A percentile compares a stretch with the other conserved stretches of the same genome.
phyloP scores from a whole-genome alignment of 2,113 vertebrate species.

The Ifrita kowaldi region DNA sequence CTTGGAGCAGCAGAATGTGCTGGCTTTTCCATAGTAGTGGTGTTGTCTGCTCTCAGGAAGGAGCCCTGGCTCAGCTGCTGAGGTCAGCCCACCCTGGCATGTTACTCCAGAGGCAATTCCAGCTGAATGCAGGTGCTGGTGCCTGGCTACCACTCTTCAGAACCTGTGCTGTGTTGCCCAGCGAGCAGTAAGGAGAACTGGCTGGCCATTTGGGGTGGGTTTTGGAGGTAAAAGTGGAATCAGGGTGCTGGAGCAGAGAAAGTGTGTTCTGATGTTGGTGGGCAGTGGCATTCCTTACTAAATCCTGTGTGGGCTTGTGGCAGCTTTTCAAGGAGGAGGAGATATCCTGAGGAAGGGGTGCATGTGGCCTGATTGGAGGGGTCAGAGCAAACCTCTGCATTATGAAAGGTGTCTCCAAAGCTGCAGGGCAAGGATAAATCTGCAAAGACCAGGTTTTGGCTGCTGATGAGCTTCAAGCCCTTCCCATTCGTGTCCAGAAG shows the following conservation, averaged over 20 bases:
- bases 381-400: neutral
- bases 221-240: neutral
- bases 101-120: neutral
- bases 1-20: neutral
- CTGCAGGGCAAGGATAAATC: neutral
- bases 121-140: neutral
- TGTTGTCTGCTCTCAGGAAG: neutral
- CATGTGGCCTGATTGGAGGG: accelerated
- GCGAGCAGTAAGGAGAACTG: neutral
- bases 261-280: neutral
- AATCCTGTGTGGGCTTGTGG: neutral
- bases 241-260: neutral
- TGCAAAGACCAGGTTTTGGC: neutral
- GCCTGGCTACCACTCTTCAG: neutral
- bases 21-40: neutral
- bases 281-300: neutral
- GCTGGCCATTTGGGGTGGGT: accelerated
- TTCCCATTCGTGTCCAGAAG: accelerated
- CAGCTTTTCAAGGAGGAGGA: accelerated
- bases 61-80: neutral
- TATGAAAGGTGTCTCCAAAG: neutral
- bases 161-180: neutral
- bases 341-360: neutral
- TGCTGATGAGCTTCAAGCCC: neutral
- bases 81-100: neutral